Percentiles rank a stretch among this genome's conserved stretches.
Conservation (phyloP, 2,888 invertebrate species). For the Portevinia maculata region DNA sequence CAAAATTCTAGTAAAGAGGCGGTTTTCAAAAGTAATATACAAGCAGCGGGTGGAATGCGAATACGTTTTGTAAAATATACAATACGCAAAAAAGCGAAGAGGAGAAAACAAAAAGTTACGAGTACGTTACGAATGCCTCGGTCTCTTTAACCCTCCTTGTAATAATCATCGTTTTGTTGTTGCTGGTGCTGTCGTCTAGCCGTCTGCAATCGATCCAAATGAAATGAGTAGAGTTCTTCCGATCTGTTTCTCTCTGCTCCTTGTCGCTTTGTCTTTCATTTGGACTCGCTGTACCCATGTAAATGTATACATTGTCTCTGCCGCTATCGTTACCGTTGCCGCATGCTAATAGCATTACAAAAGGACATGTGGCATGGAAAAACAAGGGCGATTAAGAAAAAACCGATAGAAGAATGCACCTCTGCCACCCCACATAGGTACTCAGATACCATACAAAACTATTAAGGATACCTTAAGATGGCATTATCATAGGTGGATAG, state of each 20-base stretch:
- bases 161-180: constrained; percentile 59
- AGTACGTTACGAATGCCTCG: constrained; percentile 46
- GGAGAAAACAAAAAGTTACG: constrained; percentile 13
- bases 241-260: constrained; percentile 15
- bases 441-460: constrained; percentile 4
- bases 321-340: constrained; percentile 21
- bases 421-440: background rate
- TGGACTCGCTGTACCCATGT: constrained; percentile 30
- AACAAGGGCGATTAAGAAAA: constrained; percentile 47
- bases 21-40: constrained; percentile 31
- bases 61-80: constrained; percentile 37
- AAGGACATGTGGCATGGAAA: constrained; percentile 36
- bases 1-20: constrained; percentile 6
- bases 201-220: constrained; percentile 75
- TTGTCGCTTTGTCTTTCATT: constrained; percentile 26
- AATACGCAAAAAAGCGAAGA: constrained; percentile 6
- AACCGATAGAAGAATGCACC: constrained; percentile 6
- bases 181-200: constrained; percentile 69
- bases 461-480: constrained; percentile 30
- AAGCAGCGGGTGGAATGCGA: background rate
- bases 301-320: constrained; percentile 49
- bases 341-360: constrained; percentile 61
- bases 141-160: constrained; percentile 51
- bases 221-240: constrained; percentile 31
- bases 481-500: constrained; percentile 6